Conservation (phyloP, 1,140 invertebrate species). For the Reticulitermes speratus region DNA sequence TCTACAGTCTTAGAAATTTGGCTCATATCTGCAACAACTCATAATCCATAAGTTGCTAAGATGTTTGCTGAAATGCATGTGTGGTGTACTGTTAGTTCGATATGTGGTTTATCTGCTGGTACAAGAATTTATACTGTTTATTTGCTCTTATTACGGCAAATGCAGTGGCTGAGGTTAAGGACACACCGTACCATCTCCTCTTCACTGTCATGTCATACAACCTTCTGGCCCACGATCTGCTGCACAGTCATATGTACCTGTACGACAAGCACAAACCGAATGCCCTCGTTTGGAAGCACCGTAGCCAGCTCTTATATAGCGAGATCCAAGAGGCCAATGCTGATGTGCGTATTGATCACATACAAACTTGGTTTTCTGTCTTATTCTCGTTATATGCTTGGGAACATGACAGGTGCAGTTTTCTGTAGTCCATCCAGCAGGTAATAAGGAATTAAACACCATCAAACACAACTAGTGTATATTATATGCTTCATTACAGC, state of each 20-base stretch:
- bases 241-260: conserved; percentile 71
- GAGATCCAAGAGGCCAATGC: conserved; percentile 70
- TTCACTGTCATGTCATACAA: conserved; percentile 73
- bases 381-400: too few relatives aligned
- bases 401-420: too few relatives aligned
- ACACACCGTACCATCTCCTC: neutral
- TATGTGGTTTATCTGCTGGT: neutral
- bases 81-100: neutral
- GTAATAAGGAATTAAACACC: too few relatives aligned
- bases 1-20: too few relatives aligned
- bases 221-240: conserved; percentile 78
- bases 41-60: too few relatives aligned
- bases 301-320: conserved; percentile 64
- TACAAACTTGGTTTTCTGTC: too few relatives aligned
- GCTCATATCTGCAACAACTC: too few relatives aligned
- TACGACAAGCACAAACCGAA: conserved; percentile 63
- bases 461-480: too few relatives aligned
- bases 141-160: neutral
- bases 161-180: neutral
- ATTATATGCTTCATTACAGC: too few relatives aligned
- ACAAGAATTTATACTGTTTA: neutral
- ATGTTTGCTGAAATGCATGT: too few relatives aligned
- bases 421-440: too few relatives aligned
- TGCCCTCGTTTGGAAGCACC: conserved; percentile 67
- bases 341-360: conserved; percentile 61